Evolutionary conservation across 64 coral and sea anemone species (phyloP), one percentile per base, ranked within the genome.

Genomic region (Platygyra sinensis): DNA sequence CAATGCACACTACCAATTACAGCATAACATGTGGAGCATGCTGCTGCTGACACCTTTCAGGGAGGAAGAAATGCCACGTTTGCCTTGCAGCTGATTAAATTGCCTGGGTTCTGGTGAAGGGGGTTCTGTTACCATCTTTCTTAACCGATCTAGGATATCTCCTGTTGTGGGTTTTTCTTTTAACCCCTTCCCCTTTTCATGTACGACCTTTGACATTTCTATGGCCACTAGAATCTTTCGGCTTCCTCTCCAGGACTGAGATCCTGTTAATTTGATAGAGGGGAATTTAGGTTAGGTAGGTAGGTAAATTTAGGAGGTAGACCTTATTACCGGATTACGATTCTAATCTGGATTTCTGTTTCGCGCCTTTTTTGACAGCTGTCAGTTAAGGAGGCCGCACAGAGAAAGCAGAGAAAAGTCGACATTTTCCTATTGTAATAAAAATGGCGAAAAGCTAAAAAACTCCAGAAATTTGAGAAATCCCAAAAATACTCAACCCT

Each of bases 1-100:
- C 76, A 91, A 19, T 72, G 80, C 64, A 92, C 65, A 39, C 90
- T 86, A 60, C 90, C 59, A 85, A 86, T 92, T 30, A 92, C 59
- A 10, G 52, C 71, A 86, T 67, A 92, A 86, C 81, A 92, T n/a
- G n/a, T 10, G 25, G 73, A 30, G 59, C 83, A 92, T 11, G 62
- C 83, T 80, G 90, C 90, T 55, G 90, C 72, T 1, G 74, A 64
- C 27, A 39, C n/a, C 38, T 51, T 64, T 12, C 39, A 42, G 76
- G 15, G 73, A 18, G 73, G 33, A 75, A 55, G 22, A 42, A 46
- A 10, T 13, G 13, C 73, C 46, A 5, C 14, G 14, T 24, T 64
- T 64, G 62, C 14, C 22, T 42, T 38, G 73, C 28, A 0, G 73
- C 30, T 76, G 12, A 42, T 4, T 18, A 18, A 14, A 64, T 64